Evolutionary conservation across 2,113 vertebrate species (phyloP), one percentile per base, ranked within the genome.

Genomic region (Corynorhinus townsendii): DNA sequence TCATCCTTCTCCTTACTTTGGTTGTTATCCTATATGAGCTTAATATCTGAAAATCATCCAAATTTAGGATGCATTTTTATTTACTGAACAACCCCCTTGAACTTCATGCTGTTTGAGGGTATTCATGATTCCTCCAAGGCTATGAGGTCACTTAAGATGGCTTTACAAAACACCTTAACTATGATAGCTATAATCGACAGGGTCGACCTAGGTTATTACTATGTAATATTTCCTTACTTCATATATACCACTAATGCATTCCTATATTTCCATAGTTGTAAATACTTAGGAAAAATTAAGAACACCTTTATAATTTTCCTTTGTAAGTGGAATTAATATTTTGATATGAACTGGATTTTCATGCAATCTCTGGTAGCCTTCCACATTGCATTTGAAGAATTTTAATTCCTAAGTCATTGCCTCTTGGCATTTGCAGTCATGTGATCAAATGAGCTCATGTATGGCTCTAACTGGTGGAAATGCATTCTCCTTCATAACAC

Each of bases 311-410:
- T 35, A 62, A 83, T 91, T 84, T 64, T 89, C 43, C 24, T 92
- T 47, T 8, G 66, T 87, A 84, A 87, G 40, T 90, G 54, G 19
- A 81, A 81, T 81, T 68, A 76, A 72, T 30, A 56, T 83, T 86
- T 28, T 84, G 30, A 71, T 52, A 64, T 17, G 49, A 87, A 62
- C 52, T 73, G 45, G n/a, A 33, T 40, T 69, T 33, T 38, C 82
- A n/a, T 85, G 26, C 4, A 28, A 26, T 84, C 82, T 87, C 95
- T 90, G 26, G 30, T 54, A 84, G 89, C 7, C 15, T 89, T 95
- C 71, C 35, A 79, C n/a, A 79, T 80, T 92, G 90, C 62, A 66
- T 72, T 38, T 82, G 56, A 91, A 93, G 66, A 91, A 86, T 81
- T 90, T 79, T 91, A 89, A 95, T 75, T 83, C 28, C 43, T 72